phyloP scores from a whole-genome alignment of 2,113 vertebrate species.

The Bujurquina vittata region DNA sequence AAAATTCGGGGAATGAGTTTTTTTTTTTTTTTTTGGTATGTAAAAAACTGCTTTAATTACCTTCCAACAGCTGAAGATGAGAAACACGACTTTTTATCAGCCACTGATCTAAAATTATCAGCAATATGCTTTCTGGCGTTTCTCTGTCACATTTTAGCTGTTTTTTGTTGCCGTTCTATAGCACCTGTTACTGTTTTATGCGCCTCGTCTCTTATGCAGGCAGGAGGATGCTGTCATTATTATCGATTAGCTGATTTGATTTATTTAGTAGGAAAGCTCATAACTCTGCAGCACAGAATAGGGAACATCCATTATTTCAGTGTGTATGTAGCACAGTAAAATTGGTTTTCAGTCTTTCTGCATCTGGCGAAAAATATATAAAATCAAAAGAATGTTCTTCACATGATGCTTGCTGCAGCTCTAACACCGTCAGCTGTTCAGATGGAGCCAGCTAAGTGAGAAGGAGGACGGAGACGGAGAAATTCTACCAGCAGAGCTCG shows the following conservation, averaged over 20 bases:
- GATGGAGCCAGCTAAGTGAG: background rate
- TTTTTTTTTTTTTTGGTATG: slow-evolving; percentile 48
- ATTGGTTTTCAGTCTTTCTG: background rate
- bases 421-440: slow-evolving; percentile 20
- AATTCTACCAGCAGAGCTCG: slow-evolving; percentile 8
- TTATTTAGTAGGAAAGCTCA: slow-evolving; percentile 27
- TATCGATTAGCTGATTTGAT: slow-evolving; percentile 40
- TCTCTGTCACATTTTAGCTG: slow-evolving; percentile 14
- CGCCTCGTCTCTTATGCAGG: slow-evolving; percentile 13
- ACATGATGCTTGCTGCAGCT: slow-evolving; percentile 9
- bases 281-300: slow-evolving; percentile 18
- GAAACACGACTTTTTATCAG: slow-evolving; percentile 62
- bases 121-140: slow-evolving; percentile 18
- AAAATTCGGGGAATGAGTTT: slow-evolving; percentile 29
- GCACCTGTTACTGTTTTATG: slow-evolving; percentile 31
- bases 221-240: slow-evolving; percentile 20
- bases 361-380: slow-evolving; percentile 1
- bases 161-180: slow-evolving; percentile 13
- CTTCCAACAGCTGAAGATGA: slow-evolving; percentile 50
- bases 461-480: background rate
- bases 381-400: slow-evolving; percentile 18
- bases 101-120: slow-evolving; percentile 50
- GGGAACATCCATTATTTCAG: slow-evolving; percentile 19
- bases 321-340: background rate
- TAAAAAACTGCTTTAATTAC: slow-evolving; percentile 72